phyloP scores from a whole-genome alignment of 92 coral and sea anemone genomes.

The Epizoanthus illoricatus region DNA sequence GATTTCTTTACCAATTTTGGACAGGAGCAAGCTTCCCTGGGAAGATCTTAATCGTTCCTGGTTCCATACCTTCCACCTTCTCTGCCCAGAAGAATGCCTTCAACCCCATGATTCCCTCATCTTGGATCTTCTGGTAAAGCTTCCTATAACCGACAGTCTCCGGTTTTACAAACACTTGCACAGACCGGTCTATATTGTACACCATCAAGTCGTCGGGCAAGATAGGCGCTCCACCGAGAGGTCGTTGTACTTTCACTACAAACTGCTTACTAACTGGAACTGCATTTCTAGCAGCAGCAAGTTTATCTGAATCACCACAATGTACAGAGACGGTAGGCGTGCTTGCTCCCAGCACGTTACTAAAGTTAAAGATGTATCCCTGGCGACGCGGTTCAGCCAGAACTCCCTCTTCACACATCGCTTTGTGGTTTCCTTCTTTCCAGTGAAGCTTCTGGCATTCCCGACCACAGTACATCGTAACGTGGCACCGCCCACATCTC shows the following conservation, averaged over 20 bases:
- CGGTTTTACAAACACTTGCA: constrained; percentile 53
- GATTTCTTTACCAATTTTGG: constrained; percentile 50
- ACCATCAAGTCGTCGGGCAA: constrained; percentile 51
- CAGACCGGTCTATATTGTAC: constrained; percentile 59
- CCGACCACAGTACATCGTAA: constrained; percentile 51
- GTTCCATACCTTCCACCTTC: constrained; percentile 37
- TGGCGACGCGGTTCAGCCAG: constrained; percentile 47
- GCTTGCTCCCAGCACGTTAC: constrained; percentile 45
- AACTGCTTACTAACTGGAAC: constrained; percentile 47
- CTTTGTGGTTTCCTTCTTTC: constrained; percentile 56
- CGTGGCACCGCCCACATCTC: constrained; percentile 54
- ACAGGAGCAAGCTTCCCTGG: constrained; percentile 56
- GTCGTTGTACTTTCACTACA: constrained; percentile 60
- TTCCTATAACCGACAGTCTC: constrained; percentile 48
- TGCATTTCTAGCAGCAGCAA: constrained; percentile 21
- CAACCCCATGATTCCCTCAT: constrained; percentile 56
- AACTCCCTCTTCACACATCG: constrained; percentile 50
- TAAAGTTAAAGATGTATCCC: constrained; percentile 42
- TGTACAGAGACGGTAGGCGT: constrained; percentile 43
- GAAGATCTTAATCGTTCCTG: constrained; percentile 38
- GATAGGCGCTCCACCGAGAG: constrained; percentile 1
- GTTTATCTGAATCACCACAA: constrained; percentile 39
- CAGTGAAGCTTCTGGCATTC: constrained; percentile 61
- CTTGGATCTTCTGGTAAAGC: constrained; percentile 41
- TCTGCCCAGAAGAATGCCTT: constrained; percentile 64